phyloP scores from a whole-genome alignment of 2,888 invertebrate species.

The Crepidodera aurea region DNA sequence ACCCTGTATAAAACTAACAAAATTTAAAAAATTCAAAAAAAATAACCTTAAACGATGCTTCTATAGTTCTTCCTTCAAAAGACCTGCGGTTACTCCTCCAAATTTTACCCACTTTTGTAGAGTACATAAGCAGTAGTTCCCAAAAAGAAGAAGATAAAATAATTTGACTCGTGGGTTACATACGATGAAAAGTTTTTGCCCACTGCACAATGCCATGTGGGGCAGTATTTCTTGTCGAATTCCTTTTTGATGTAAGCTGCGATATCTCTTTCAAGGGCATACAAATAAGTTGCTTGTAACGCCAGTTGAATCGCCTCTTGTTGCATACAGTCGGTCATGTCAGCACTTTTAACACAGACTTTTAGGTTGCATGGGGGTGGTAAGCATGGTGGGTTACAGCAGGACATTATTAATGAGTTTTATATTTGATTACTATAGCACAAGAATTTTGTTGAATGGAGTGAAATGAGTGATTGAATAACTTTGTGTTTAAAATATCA shows the following conservation, averaged over 20 bases:
- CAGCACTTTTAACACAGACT: constrained; percentile 5
- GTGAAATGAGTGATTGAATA: too few relatives aligned
- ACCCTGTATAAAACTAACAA: too few relatives aligned
- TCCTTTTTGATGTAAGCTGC: too few relatives aligned
- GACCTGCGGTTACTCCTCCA: too few relatives aligned
- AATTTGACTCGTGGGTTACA: constrained; percentile 3
- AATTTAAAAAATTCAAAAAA: too few relatives aligned
- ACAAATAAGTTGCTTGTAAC: constrained; percentile 5
- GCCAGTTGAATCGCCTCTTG: background rate
- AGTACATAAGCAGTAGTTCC: background rate
- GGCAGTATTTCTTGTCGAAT: constrained; percentile 1
- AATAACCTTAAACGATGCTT: too few relatives aligned
- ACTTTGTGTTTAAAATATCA: too few relatives aligned
- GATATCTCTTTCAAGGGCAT: constrained; percentile 1
- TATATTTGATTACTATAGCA: too few relatives aligned
- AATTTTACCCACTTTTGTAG: constrained; percentile 5
- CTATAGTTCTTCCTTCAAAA: too few relatives aligned
- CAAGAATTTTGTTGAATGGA: too few relatives aligned
- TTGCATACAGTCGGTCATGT: constrained; percentile 2
- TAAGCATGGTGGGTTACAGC: background rate
- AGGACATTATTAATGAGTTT: too few relatives aligned
- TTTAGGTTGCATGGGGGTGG: constrained; percentile 2
- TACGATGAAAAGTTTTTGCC: constrained; percentile 4
- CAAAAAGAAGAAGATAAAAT: constrained; percentile 3
- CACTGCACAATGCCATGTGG: constrained; percentile 7